Evolutionary conservation across 2,888 invertebrate species (phyloP).

Genomic region (Autographa gamma): DNA sequence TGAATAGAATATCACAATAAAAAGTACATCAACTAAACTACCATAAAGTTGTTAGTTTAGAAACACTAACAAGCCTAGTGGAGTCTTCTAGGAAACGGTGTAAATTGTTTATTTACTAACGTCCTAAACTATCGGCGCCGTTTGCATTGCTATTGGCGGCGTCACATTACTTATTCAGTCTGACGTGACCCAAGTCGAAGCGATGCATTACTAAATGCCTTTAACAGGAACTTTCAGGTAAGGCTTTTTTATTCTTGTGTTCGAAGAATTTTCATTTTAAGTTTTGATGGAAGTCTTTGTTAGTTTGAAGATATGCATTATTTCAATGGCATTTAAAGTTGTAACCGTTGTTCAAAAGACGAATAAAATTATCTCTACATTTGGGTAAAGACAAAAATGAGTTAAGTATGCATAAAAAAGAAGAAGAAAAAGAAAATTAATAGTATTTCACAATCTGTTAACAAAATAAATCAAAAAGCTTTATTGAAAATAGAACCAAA

Average conservation of each 20-base stretch:
- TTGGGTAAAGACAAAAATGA: not conserved
- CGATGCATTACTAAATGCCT: conserved; percentile 11
- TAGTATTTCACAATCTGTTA: conserved; percentile 1
- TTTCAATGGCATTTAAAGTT: too few species aligned
- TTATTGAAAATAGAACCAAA: not conserved
- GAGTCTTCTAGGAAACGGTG: conserved; percentile 32
- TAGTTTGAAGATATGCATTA: too few species aligned
- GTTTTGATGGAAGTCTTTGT: too few species aligned
- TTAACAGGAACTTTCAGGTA: not conserved
- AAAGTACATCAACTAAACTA: not conserved
- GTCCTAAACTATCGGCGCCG: conserved; percentile 11
- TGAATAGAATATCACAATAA: not conserved
- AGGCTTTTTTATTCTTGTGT: too few species aligned
- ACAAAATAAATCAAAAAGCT: not conserved
- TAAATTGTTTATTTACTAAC: conserved; percentile 38
- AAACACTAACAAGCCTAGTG: conserved; percentile 16
- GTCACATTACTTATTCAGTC: conserved; percentile 31
- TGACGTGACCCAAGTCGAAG: conserved; percentile 16
- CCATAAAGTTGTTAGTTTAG: not conserved
- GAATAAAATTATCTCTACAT: not conserved
- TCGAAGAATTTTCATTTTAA: too few species aligned
- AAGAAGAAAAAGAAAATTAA: too few species aligned
- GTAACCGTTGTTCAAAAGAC: too few species aligned
- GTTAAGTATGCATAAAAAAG: not conserved
- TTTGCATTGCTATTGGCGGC: conserved; percentile 10